phyloP scores from a whole-genome alignment of 2,797 vertebrate genomes.

The Enteromius treurensis region DNA sequence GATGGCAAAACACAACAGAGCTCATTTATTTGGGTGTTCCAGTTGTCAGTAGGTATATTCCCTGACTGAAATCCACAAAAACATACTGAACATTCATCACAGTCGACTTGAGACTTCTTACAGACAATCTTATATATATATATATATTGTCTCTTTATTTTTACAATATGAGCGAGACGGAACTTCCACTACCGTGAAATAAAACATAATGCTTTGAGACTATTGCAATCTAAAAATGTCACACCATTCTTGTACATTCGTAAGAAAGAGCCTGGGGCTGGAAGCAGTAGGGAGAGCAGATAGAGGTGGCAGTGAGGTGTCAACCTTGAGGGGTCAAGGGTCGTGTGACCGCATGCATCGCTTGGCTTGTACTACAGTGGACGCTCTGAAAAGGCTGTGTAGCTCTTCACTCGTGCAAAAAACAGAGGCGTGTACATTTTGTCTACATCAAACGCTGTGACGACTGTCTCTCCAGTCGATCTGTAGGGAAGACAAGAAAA shows the following conservation, averaged over 20 bases:
- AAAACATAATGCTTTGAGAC: slow-evolving; percentile 11
- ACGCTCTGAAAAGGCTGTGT: slow-evolving; percentile 91
- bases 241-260: slow-evolving; percentile 47
- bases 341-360: slow-evolving; percentile 52
- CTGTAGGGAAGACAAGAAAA: slow-evolving; percentile 70
- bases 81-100: slow-evolving; percentile 23
- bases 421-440: slow-evolving; percentile 95
- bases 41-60: slow-evolving; percentile 25
- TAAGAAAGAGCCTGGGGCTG: slow-evolving; percentile 42
- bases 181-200: neutral
- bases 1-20: neutral
- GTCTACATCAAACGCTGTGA: slow-evolving; percentile 94
- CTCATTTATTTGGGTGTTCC: slow-evolving; percentile 54
- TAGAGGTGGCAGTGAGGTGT: neutral
- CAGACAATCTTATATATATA: neutral
- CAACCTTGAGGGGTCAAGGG: slow-evolving; percentile 11
- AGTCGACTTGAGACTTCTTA: neutral
- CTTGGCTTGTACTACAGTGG: slow-evolving; percentile 81
- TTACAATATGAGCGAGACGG: neutral
- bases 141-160: neutral
- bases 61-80: slow-evolving; percentile 33
- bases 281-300: slow-evolving; percentile 27
- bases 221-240: slow-evolving; percentile 15
- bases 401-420: slow-evolving; percentile 97
- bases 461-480: slow-evolving; percentile 90